Conservation (phyloP, 2,113 vertebrate species). For the Turdus rufiventris region DNA sequence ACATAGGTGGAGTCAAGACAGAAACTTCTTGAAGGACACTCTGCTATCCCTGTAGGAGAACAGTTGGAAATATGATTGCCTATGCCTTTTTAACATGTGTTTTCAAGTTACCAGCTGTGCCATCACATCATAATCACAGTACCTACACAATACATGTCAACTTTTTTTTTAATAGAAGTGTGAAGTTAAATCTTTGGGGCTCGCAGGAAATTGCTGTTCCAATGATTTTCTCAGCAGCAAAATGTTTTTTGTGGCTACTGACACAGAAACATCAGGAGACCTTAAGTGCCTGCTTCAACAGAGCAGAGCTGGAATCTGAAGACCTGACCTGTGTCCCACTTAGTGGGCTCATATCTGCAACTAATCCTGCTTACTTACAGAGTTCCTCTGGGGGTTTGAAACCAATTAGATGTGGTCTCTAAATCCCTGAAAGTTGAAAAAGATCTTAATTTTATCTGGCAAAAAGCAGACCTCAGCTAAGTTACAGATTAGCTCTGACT, state of each 20-base stretch:
- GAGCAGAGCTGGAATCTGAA: slow-evolving; percentile 46
- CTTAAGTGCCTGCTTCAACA: slow-evolving; percentile 72
- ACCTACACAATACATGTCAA: slow-evolving; percentile 43
- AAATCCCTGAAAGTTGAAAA: slow-evolving; percentile 23
- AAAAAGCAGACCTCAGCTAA: slow-evolving; percentile 41
- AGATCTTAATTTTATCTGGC: slow-evolving; percentile 51
- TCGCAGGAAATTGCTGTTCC: not conserved
- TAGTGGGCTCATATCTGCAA: slow-evolving; percentile 30
- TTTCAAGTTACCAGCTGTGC: slow-evolving; percentile 71
- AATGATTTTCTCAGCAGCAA: slow-evolving; percentile 35
- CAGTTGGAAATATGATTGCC: slow-evolving; percentile 37
- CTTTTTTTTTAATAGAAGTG: slow-evolving; percentile 16
- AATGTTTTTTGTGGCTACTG: slow-evolving; percentile 41
- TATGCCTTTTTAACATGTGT: slow-evolving; percentile 55
- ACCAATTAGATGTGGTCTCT: slow-evolving; percentile 26
- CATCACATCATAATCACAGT: slow-evolving; percentile 50
- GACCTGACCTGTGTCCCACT: slow-evolving; percentile 39
- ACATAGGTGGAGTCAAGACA: slow-evolving; percentile 2
- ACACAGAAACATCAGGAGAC: slow-evolving; percentile 68
- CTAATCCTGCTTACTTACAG: slow-evolving; percentile 32
- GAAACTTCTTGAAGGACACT: slow-evolving; percentile 31
- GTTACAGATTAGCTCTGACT: slow-evolving; percentile 25
- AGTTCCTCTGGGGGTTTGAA: not conserved
- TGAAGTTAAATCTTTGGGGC: slow-evolving; percentile 53
- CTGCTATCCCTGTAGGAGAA: not conserved